Percentiles rank a stretch among this genome's conserved stretches.
These are phyloP conservation scores for Spea bombifrons DNA, from an alignment of 2,113 vertebrate species.

Conservation along the genomic window DNA sequence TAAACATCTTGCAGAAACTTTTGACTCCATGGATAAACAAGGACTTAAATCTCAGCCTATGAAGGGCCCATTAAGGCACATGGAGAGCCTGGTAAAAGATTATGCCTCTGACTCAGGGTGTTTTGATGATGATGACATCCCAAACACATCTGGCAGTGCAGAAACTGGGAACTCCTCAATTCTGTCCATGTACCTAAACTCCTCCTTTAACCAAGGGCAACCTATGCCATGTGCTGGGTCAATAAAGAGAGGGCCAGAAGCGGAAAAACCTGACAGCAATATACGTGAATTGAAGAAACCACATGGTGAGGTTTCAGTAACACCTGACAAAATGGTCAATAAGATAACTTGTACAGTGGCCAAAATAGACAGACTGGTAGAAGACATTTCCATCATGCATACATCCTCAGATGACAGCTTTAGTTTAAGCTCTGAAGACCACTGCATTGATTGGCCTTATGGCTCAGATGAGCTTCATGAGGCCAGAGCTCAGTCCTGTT, in stretches of 20 bases:
- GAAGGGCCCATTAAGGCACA: constrained; percentile 81
- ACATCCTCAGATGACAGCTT: constrained; percentile 94
- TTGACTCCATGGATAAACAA: constrained; percentile 86
- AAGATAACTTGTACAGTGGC: constrained; percentile 89
- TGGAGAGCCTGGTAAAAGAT: constrained; percentile 89
- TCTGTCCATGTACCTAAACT: constrained; percentile 87
- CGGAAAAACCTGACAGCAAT: constrained; percentile 69
- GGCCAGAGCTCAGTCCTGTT: constrained; percentile 83
- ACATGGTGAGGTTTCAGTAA: constrained; percentile 73
- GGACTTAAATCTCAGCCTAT: constrained; percentile 71
- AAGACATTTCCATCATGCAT: constrained; percentile 89
- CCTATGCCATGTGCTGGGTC: constrained; percentile 59
- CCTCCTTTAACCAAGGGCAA: constrained; percentile 86
- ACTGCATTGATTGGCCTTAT: constrained; percentile 83
- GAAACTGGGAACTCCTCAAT: constrained; percentile 79
- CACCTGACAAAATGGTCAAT: constrained; percentile 81
- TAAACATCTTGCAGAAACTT: constrained; percentile 86
- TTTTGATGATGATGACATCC: constrained; percentile 91
- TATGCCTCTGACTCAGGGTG: constrained; percentile 95
- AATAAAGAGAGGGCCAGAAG: constrained; percentile 67
- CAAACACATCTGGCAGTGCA: constrained; percentile 77
- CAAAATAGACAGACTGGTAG: constrained; percentile 90
- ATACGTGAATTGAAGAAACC: constrained; percentile 67
- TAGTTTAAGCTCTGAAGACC: constrained; percentile 93
- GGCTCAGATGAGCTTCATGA: constrained; percentile 80